Base-by-base conservation (phyloP, 2,113 vertebrate genomes). In the Paedocypris sp. region DNA sequence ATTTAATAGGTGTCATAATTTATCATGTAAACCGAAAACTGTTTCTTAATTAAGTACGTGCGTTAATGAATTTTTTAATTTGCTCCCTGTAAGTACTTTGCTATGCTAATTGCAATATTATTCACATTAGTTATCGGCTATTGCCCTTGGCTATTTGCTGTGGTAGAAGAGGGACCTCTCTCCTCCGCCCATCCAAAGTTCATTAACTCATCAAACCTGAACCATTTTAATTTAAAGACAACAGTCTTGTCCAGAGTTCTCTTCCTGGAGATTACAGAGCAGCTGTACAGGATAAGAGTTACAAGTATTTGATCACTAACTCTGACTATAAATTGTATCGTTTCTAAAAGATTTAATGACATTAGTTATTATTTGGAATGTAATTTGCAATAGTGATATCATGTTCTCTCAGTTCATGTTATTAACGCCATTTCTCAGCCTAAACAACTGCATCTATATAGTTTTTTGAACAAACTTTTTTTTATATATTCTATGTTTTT, bases 1-100 rank as follows among this genome's bases (percentile, higher is more conserved):
- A 96, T 98, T 96, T 98, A 98, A 97, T 98, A 94, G 92, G 89
- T 94, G 92, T 96, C 94, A 97, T 98, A 96, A 97, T 97, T 97
- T 96, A 97, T 98, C 95, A 97, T 91, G 90, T 94, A 94, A 91
- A 93, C 90, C 73, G 80, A 96, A 96, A 97, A 97, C 89, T 97
- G 93, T 93, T 95, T 97, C 93, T 98, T 98, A 98, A 98, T 98
- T 98, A 98, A 97, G 91, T 95, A 89, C 75, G 87, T 87, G 79
- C 87, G 83, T 91, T 98, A 97, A 98, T 98, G 91, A 97, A 94
- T 97, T 97, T 98, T 98, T 97, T 97, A 98, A 98, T 98, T 97
- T 97, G 94, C 97, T 97, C 94, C 91, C 92, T 96, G 92, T 92
- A 97, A 97, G 92, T 94, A 97, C 93, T 93, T 93, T 91, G 92